phyloP scores from a whole-genome alignment of 1,140 invertebrate genomes.

The Philaenus spumarius region DNA sequence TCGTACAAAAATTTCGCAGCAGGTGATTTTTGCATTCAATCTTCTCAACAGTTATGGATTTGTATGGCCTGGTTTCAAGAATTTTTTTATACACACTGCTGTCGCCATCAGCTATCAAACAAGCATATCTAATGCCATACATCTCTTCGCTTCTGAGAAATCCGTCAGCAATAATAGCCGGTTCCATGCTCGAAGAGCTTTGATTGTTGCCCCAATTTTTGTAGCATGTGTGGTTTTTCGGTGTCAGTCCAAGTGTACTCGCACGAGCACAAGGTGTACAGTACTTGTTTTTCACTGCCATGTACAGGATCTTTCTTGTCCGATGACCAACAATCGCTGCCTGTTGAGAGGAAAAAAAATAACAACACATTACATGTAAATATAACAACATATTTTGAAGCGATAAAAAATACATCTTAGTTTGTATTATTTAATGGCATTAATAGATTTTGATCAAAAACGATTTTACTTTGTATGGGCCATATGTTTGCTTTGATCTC shows the following conservation, averaged over 20 bases:
- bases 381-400: no score
- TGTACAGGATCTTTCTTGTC: no score
- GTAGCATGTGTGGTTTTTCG: slow-evolving; percentile 31
- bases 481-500: no score
- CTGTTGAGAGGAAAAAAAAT: no score
- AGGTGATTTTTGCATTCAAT: slow-evolving; percentile 18
- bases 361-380: no score
- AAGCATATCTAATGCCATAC: slow-evolving; percentile 33
- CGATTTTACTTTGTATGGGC: no score
- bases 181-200: slow-evolving; percentile 23
- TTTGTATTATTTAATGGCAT: no score
- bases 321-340: slow-evolving; percentile 6
- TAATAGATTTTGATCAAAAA: no score
- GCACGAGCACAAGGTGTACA: no score
- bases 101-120: slow-evolving; percentile 35
- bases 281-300: no score
- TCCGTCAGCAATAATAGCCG: slow-evolving; percentile 31
- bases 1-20: slow-evolving; percentile 19
- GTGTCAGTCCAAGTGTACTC: no score
- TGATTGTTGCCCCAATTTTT: slow-evolving; percentile 30
- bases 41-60: slow-evolving; percentile 44
- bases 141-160: slow-evolving; percentile 33
- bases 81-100: slow-evolving; percentile 31
- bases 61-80: slow-evolving; percentile 24
- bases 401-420: no score